phyloP scores from a whole-genome alignment of 2,888 invertebrate genomes.

The Apocheima hispidaria region DNA sequence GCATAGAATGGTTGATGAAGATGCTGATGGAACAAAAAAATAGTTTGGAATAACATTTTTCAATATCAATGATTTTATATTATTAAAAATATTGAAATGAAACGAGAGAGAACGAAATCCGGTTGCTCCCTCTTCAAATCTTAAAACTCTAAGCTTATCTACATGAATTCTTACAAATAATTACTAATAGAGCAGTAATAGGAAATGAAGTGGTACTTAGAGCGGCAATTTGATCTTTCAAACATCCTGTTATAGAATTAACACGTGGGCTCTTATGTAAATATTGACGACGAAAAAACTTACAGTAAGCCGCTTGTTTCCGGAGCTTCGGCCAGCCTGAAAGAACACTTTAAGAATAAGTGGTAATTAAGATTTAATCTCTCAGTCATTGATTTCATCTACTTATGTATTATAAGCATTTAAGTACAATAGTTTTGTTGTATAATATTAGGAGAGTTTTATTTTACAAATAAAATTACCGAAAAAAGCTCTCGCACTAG shows the following conservation, averaged over 20 bases:
- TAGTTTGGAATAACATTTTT: too few species aligned
- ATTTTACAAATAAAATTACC: too few species aligned
- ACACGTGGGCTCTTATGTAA: slow-evolving; percentile 77
- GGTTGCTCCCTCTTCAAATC: slow-evolving; percentile 64
- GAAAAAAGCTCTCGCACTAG: too few species aligned
- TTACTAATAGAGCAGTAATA: slow-evolving; percentile 78
- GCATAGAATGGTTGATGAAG: too few species aligned
- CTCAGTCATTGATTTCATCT: background rate
- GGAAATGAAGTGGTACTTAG: slow-evolving; percentile 78
- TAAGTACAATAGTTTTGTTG: too few species aligned
- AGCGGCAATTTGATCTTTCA: slow-evolving; percentile 70
- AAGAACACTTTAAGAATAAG: slow-evolving; percentile 4
- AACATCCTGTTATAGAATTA: slow-evolving; percentile 80
- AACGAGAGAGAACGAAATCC: too few species aligned
- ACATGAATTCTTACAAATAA: slow-evolving; percentile 74
- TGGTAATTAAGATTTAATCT: background rate
- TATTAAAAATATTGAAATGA: too few species aligned
- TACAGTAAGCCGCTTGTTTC: slow-evolving; percentile 68
- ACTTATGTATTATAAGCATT: too few species aligned
- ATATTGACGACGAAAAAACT: slow-evolving; percentile 73
- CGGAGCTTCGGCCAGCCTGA: slow-evolving; percentile 48
- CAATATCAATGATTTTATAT: too few species aligned
- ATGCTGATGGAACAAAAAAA: too few species aligned
- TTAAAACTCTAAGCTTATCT: slow-evolving; percentile 68
- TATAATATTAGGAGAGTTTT: too few species aligned